phyloP scores from a whole-genome alignment of 1,140 invertebrate genomes.

The Drosophila rhopaloa region DNA sequence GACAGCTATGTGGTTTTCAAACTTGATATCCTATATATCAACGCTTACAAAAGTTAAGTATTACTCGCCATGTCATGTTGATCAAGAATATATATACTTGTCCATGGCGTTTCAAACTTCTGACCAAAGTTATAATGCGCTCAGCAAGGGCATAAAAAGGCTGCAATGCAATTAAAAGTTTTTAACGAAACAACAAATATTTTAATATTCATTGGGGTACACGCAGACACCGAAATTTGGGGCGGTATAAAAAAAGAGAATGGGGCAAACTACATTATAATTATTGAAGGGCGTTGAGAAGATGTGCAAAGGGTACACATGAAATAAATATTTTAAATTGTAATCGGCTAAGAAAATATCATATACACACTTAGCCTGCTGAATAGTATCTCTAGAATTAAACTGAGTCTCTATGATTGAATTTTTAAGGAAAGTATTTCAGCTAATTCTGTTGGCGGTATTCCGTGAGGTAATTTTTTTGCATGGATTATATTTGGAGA shows the following conservation, averaged over 20 bases:
- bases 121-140: no score
- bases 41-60: no score
- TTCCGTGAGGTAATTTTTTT: neutral
- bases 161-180: slow-evolving; percentile 80
- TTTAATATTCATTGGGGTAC: slow-evolving; percentile 66
- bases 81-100: no score
- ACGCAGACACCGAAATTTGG: slow-evolving; percentile 16
- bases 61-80: no score
- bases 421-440: no score
- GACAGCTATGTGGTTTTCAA: no score
- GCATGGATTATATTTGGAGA: slow-evolving; percentile 14
- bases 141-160: slow-evolving; percentile 40
- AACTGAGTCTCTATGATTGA: no score
- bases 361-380: no score
- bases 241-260: neutral
- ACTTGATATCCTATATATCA: no score
- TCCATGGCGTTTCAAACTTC: no score
- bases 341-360: no score
- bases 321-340: neutral
- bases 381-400: neutral
- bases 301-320: neutral
- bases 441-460: no score
- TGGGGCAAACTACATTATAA: slow-evolving; percentile 34
- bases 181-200: slow-evolving; percentile 65
- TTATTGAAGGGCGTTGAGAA: neutral